Evolutionary conservation across 1,140 invertebrate species (phyloP).

Genomic region (Sweltsa coloradensis): DNA sequence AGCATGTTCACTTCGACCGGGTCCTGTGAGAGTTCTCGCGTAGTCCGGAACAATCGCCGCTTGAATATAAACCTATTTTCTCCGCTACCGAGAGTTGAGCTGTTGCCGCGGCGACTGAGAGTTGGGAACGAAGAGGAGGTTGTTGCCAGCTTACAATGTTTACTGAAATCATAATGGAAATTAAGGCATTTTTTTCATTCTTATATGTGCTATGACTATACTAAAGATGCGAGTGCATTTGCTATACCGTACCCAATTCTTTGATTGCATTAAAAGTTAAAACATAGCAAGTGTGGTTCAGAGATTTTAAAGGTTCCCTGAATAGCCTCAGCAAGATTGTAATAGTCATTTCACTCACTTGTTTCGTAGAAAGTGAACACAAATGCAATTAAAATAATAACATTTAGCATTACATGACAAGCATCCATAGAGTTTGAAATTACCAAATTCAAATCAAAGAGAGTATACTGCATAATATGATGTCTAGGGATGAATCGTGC

Average conservation of each 20-base stretch:
- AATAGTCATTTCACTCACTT: no score
- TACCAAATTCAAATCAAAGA: neutral
- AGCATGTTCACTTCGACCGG: conserved; percentile 89
- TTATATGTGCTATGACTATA: no score
- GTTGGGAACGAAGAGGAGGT: conserved; percentile 38
- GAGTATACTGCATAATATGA: neutral
- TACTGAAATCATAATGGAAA: conserved; percentile 29
- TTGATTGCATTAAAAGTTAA: no score
- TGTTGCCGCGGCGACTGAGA: conserved; percentile 34
- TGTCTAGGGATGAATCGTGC: no score
- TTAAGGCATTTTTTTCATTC: no score
- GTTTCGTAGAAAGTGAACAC: conserved; percentile 23
- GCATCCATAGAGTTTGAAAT: neutral
- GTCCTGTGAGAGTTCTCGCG: conserved; percentile 86
- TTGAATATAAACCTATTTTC: conserved; percentile 92
- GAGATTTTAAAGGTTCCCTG: no score
- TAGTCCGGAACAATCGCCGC: conserved; percentile 75
- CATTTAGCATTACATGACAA: conserved; percentile 4
- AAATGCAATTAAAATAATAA: conserved; percentile 6
- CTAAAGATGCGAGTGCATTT: no score
- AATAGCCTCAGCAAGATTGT: no score
- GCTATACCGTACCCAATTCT: no score
- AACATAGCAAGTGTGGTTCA: no score
- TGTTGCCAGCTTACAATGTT: conserved; percentile 46
- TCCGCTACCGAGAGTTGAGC: conserved; percentile 53